These are phyloP conservation scores for Apistogramma diplotaenia DNA, from an alignment of 2,113 vertebrate species.

Conservation along the genomic window DNA sequence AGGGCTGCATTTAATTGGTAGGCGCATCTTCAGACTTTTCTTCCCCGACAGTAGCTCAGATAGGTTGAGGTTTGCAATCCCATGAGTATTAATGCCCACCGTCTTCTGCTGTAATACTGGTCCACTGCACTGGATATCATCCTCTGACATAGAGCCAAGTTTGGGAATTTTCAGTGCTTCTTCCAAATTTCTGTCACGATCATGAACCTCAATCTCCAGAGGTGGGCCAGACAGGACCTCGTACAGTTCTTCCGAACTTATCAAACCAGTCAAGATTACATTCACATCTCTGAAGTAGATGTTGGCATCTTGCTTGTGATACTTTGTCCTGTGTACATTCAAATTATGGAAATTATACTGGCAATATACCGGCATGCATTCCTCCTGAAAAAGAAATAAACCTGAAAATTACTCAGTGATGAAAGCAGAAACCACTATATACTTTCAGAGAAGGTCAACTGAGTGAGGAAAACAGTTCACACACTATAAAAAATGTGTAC, in stretches of 20 bases:
- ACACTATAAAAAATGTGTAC: neutral
- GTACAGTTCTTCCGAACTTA: conserved; percentile 68
- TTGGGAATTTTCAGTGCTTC: conserved; percentile 3
- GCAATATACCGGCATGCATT: conserved; percentile 83
- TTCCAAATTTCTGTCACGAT: conserved; percentile 76
- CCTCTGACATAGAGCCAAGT: conserved; percentile 64
- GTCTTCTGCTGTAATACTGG: neutral
- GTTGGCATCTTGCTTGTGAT: conserved; percentile 64
- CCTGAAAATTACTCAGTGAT: neutral
- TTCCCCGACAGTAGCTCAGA: conserved; percentile 76
- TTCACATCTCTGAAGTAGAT: conserved; percentile 82
- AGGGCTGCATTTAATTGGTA: conserved; percentile 73
- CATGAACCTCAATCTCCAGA: conserved; percentile 84
- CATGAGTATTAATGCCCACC: conserved; percentile 67
- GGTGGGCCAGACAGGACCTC: conserved; percentile 79
- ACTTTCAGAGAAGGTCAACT: neutral
- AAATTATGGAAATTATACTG: conserved; percentile 78
- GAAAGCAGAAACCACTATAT: neutral
- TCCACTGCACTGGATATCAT: conserved; percentile 47
- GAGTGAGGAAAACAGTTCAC: neutral
- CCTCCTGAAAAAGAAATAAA: conserved; percentile 60
- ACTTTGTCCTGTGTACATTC: conserved; percentile 72
- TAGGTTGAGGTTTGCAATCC: conserved; percentile 77
- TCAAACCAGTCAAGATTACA: conserved; percentile 79
- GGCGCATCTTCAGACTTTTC: conserved; percentile 66